A percentile compares a stretch with the other conserved stretches of the same genome.
Evolutionary conservation across 2,888 invertebrate genomes (phyloP).

Genomic region (Ormia ochracea): DNA sequence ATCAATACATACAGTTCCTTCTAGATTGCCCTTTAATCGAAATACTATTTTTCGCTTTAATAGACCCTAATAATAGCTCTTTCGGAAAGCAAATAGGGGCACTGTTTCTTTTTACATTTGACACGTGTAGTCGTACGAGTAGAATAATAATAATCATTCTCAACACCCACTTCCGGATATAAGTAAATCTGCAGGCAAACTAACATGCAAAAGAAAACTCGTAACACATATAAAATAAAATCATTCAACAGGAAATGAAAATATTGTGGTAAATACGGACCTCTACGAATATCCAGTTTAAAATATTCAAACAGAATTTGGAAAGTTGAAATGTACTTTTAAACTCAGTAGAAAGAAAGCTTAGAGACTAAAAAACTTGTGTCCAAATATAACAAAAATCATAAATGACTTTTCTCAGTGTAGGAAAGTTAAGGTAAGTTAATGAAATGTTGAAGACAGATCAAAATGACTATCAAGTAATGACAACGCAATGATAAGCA

Average conservation of each 20-base stretch:
- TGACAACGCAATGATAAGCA: not conserved
- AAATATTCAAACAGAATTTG: slow-evolving; percentile 49
- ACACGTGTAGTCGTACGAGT: too few relatives aligned
- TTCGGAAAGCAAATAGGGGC: too few relatives aligned
- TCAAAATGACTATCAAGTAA: not conserved
- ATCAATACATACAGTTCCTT: too few relatives aligned
- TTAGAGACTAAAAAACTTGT: not conserved
- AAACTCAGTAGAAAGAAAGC: not conserved
- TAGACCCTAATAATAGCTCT: too few relatives aligned
- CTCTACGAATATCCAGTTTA: slow-evolving; percentile 41
- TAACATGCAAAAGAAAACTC: slow-evolving; percentile 21
- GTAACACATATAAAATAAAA: not conserved
- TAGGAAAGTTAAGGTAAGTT: not conserved
- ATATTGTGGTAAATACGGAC: slow-evolving; percentile 1
- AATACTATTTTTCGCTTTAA: too few relatives aligned
- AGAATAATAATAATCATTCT: too few relatives aligned
- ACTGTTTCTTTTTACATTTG: too few relatives aligned
- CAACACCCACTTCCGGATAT: too few relatives aligned
- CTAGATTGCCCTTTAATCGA: too few relatives aligned
- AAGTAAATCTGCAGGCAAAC: too few relatives aligned
- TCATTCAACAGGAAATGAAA: slow-evolving; percentile 3
- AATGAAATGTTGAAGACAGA: not conserved
- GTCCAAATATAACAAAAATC: not conserved
- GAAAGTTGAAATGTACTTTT: slow-evolving; percentile 66
- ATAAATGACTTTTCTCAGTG: not conserved